phyloP scores from a whole-genome alignment of 2,888 invertebrate genomes.

The Opisthograptis luteolata region DNA sequence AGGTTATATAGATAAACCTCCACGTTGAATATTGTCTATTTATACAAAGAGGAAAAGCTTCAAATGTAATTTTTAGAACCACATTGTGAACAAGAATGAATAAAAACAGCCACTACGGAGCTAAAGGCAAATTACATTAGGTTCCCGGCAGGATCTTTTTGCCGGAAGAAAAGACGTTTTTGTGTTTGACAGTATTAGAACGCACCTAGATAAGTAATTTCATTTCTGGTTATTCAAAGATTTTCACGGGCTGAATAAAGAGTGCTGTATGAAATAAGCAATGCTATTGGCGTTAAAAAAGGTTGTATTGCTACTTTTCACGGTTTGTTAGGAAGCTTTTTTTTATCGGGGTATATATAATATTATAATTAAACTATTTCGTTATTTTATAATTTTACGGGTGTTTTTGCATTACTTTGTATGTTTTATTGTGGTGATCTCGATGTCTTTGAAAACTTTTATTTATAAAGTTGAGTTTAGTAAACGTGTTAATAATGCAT shows the following conservation, averaged over 20 bases:
- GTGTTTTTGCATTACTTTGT: too few species aligned
- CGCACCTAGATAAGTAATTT: slow-evolving; percentile 30
- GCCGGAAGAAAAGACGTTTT: slow-evolving; percentile 26
- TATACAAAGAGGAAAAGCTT: slow-evolving; percentile 17
- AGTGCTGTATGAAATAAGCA: not conserved
- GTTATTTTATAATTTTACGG: too few species aligned
- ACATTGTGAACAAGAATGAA: slow-evolving; percentile 23
- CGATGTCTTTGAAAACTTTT: too few species aligned
- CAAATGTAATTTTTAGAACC: slow-evolving; percentile 21
- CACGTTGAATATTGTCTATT: slow-evolving; percentile 8
- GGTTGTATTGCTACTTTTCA: too few species aligned
- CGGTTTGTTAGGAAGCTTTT: too few species aligned
- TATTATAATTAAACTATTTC: too few species aligned
- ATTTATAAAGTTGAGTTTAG: too few species aligned
- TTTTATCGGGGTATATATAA: too few species aligned
- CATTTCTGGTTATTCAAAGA: slow-evolving; percentile 13
- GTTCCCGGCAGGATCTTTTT: slow-evolving; percentile 25
- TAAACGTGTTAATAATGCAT: too few species aligned
- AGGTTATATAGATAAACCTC: too few species aligned
- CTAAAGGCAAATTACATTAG: slow-evolving; percentile 35
- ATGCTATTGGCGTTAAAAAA: slow-evolving; percentile 1
- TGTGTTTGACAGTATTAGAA: slow-evolving; percentile 33
- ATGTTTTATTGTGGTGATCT: too few species aligned
- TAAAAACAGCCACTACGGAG: slow-evolving; percentile 20
- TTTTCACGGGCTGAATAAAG: slow-evolving; percentile 5